Conservation (phyloP, 2,113 vertebrate species). For the Poicephalus gulielmi region DNA sequence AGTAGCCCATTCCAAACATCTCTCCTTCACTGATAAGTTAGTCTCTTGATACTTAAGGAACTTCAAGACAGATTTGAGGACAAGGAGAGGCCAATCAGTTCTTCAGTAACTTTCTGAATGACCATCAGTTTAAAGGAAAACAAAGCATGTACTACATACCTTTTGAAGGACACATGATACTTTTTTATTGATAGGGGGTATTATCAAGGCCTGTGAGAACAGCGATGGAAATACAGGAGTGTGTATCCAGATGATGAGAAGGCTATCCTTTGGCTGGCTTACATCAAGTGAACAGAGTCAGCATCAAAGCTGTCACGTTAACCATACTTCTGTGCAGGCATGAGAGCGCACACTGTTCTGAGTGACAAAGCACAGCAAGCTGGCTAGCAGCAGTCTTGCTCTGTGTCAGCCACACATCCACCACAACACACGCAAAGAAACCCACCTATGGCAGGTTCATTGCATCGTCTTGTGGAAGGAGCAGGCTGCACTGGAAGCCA, state of each 20-base stretch:
- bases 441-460: background rate
- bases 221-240: background rate
- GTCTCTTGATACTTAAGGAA: background rate
- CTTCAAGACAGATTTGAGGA: background rate
- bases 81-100: background rate
- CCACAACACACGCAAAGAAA: background rate
- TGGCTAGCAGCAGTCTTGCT: background rate
- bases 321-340: background rate
- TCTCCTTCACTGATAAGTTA: background rate
- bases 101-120: background rate
- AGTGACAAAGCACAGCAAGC: background rate
- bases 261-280: background rate
- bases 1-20: background rate
- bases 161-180: background rate
- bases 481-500: background rate
- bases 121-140: background rate
- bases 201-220: background rate
- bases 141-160: background rate
- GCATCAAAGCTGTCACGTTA: background rate
- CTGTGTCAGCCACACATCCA: background rate
- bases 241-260: background rate
- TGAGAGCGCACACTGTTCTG: background rate
- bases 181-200: background rate
- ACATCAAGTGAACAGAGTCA: background rate
- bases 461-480: background rate